Base-by-base conservation (phyloP, 2,113 vertebrate species). In the Mirza zaza region DNA sequence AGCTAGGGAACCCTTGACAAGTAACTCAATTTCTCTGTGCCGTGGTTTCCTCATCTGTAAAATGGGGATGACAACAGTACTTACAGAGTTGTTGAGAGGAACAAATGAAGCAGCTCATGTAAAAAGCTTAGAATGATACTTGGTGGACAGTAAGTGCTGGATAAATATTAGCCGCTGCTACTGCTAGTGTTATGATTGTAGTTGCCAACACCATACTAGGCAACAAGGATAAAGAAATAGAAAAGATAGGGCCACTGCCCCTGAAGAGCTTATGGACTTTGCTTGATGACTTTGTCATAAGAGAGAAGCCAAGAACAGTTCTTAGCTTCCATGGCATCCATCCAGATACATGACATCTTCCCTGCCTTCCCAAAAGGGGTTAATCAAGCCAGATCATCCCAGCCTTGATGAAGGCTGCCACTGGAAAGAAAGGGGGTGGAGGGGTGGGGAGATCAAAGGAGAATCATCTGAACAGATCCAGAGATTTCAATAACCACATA, bases 401-500 rank as follows among this genome's bases (percentile, higher is more conserved):
- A 93, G 23, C 27, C 42, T 10, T 73, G 45, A 95, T n/a, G 50
- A 92, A 91, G 80, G 84, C 32, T 91, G 65, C 57, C 68, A 59
- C 34, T 45, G 68, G 23, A 88, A 93, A 90, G 25, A 50, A 79
- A 50, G 25, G 2, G 50, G 4, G 23, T 18, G 3, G 14, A 61
- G 6, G 2, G 21, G 4, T 9, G 15, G 8, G 36, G 14, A 59
- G 42, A 89, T 88, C 80, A 96, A 65, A 92, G 73, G n/a, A 96
- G 45, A 91, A 65, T 76, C 39, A 70, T 76, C n/a, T 59, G 14
- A 94, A 94, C 12, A 84, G 57, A 93, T 4, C 52, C 29, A 95
- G 77, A 89, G 73, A 96, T 86, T 90, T 87, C 52, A 96, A 73
- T 52, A 70, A 90, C 39, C 27, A 39, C 57, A 95, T 79, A 67